Evolutionary conservation across 2,113 vertebrate species (phyloP), one percentile per base, ranked within the genome.

Genomic region (Limanda limanda): DNA sequence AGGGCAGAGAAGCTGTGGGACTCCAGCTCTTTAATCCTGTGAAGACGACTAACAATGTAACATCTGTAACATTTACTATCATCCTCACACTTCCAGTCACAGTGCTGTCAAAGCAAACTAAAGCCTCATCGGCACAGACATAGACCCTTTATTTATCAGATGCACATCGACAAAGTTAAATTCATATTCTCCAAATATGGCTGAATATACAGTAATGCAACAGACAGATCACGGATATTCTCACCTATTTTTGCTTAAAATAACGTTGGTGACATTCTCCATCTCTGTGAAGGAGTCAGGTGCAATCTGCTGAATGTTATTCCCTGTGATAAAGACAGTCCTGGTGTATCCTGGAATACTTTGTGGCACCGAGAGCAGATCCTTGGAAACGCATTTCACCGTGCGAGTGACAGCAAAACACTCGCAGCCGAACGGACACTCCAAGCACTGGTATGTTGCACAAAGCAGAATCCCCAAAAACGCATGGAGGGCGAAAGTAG

Each of bases 171-270:
- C 11, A 78, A 74, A 78, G 55, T 62, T 58, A 55, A 37, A 21
- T 2, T 61, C 35, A 68, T 24, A 47, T 51, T 37, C 21, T 56
- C 15, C n/a, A 70, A 74, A 78, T 63, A 79, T 68, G 5, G 25
- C 42, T 78, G 27, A 20, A 83, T 31, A 51, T 45, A 77, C 58
- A 78, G 40, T 3, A 48, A 48, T 48, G 45, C 6, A 5, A 23
- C 12, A 52, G 17, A 51, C 47, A 65, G 76, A 17, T 15, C n/a
- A 70, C 7, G 31, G 57, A 83, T 66, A 76, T 68, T 73, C 90
- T 88, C 91, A 95, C 94, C 94, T 86, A 87, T 95, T 95, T 80
- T 92, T 93, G 88, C 91, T 93, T 60, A 96, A 88, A 69, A 91
- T 89, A n/a, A 96, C 78, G 6, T 89, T 93, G 67, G 92, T 93